These are phyloP conservation scores for Bedellia somnulentella DNA, from an alignment of 2,888 invertebrate species.

Conservation along the genomic window DNA sequence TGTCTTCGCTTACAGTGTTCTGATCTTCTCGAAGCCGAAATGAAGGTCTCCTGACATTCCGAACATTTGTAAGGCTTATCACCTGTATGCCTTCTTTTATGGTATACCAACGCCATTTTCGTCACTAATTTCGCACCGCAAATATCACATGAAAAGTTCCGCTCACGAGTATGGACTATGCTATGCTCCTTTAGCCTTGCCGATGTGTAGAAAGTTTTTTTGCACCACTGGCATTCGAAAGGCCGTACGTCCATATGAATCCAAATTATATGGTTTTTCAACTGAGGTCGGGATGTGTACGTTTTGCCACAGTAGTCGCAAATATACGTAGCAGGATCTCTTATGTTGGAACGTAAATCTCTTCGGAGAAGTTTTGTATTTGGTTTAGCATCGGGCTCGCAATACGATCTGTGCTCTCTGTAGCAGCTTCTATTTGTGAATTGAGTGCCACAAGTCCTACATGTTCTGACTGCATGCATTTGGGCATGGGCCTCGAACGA, in stretches of 20 bases:
- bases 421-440: constrained; percentile 42
- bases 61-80: constrained; percentile 44
- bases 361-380: constrained; percentile 21
- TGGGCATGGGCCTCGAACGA: constrained; percentile 34
- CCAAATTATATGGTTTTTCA: constrained; percentile 50
- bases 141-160: constrained; percentile 54
- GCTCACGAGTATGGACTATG: constrained; percentile 51
- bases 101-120: constrained; percentile 47
- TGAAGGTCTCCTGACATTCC: constrained; percentile 40
- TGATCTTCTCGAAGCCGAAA: constrained; percentile 38
- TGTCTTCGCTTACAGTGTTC: constrained; percentile 44
- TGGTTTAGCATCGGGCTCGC: constrained; percentile 41
- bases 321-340: constrained; percentile 36
- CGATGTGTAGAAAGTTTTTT: constrained; percentile 50
- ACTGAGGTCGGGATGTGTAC: constrained; percentile 33
- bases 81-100: constrained; percentile 44
- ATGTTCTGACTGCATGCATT: constrained; percentile 42
- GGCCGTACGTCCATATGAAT: constrained; percentile 49
- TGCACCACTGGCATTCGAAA: constrained; percentile 53
- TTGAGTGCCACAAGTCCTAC: constrained; percentile 31
- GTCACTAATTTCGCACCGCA: constrained; percentile 48
- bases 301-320: constrained; percentile 42
- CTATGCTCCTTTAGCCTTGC: constrained; percentile 51
- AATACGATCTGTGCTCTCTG: constrained; percentile 32
- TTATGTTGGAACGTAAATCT: constrained; percentile 29